Evolutionary conservation across 2,113 vertebrate genomes (phyloP).

Genomic region (Bos taurus): ARS-UCD2.0 NC_037352.1:29317501-29318000

Average conservation of each 20-base stretch:
- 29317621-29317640: neutral
- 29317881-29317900: neutral
- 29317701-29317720: neutral
- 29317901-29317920: neutral
- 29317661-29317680: neutral
- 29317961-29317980: neutral
- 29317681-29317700: neutral
- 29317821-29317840: neutral
- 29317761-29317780: neutral
- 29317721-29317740: neutral
- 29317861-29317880: neutral
- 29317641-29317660: neutral
- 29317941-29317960: neutral
- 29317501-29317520: neutral
- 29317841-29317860: neutral
- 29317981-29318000: neutral
- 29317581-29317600: fast-evolving
- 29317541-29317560: neutral
- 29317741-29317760: neutral
- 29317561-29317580: neutral
- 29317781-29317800: neutral
- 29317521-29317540: neutral
- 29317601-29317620: neutral
- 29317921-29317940: neutral
- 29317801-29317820: neutral